A percentile compares a stretch with the other conserved stretches of the same genome.
Conservation (phyloP, 2,113 vertebrate species). For the Edolisoma coerulescens region DNA sequence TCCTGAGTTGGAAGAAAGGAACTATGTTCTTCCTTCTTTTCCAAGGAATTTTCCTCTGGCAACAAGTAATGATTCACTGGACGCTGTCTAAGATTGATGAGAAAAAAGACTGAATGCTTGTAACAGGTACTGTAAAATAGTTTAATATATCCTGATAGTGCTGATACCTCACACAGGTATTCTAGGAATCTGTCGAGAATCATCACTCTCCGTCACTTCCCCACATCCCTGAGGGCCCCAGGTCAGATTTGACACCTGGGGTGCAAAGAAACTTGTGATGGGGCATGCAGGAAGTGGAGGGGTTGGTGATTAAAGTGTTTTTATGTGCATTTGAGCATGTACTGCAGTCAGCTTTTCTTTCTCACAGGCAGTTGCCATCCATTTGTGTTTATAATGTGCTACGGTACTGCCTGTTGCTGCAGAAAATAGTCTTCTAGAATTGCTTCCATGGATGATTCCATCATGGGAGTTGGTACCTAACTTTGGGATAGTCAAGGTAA, state of each 20-base stretch:
- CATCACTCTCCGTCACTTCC: not conserved
- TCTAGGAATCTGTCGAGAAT: not conserved
- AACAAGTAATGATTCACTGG: conserved; percentile 62
- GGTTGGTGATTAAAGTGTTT: not conserved
- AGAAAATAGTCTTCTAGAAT: not conserved
- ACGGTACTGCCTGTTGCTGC: not conserved
- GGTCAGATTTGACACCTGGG: not conserved
- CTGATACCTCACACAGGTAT: not conserved
- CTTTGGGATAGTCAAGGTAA: not conserved
- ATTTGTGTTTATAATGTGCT: not conserved
- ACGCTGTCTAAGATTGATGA: conserved; percentile 62
- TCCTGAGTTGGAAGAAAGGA: not conserved
- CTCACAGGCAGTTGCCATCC: not conserved
- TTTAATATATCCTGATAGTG: not conserved
- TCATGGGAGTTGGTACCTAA: not conserved
- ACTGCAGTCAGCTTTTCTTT: not conserved
- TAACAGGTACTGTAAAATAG: not conserved
- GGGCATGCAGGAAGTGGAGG: not conserved
- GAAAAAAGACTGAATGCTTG: conserved; percentile 30
- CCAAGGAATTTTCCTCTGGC: conserved; percentile 70
- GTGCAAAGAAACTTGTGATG: not conserved
- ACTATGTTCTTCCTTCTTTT: not conserved
- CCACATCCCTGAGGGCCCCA: not conserved
- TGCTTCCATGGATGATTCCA: not conserved
- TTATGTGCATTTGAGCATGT: not conserved